Percentiles rank a stretch among this genome's conserved stretches.
phyloP scores from a whole-genome alignment of 2,113 vertebrate species.

The Hippocampus comes region DNA sequence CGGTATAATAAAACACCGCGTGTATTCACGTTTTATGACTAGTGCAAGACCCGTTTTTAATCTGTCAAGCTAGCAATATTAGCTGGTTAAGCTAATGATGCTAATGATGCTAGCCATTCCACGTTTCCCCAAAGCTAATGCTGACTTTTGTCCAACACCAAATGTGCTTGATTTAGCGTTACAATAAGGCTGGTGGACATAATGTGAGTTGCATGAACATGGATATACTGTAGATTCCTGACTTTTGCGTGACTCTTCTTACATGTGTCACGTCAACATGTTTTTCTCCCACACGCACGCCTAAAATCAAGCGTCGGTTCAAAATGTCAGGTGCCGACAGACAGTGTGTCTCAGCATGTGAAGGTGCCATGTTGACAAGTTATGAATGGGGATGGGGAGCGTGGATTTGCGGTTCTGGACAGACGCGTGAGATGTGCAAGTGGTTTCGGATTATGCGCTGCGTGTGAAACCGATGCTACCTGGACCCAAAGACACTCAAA shows the following conservation, averaged over 20 bases:
- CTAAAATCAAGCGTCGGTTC: slow-evolving; percentile 9
- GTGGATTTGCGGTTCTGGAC: slow-evolving; percentile 11
- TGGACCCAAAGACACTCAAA: background rate
- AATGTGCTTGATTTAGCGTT: no score
- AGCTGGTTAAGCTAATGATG: no score
- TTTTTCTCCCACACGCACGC: slow-evolving; percentile 18
- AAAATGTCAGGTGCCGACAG: slow-evolving; percentile 21
- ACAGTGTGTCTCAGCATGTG: slow-evolving; percentile 30
- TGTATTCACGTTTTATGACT: no score
- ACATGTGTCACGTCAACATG: slow-evolving; percentile 18
- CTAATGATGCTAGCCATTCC: no score
- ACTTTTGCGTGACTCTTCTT: background rate
- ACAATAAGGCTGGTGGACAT: no score
- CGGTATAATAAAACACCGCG: no score
- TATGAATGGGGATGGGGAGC: slow-evolving; percentile 30
- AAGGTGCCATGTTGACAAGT: slow-evolving; percentile 8
- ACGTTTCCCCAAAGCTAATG: no score
- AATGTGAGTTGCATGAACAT: no score
- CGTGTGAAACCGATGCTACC: slow-evolving; percentile 10
- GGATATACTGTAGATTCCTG: background rate
- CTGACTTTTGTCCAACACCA: no score
- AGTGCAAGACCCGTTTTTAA: no score
- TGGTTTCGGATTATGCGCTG: slow-evolving; percentile 31
- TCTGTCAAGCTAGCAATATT: no score
- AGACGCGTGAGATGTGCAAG: slow-evolving; percentile 28